Base-by-base conservation (phyloP, 2,888 invertebrate species). In the Onchidella celtica region DNA sequence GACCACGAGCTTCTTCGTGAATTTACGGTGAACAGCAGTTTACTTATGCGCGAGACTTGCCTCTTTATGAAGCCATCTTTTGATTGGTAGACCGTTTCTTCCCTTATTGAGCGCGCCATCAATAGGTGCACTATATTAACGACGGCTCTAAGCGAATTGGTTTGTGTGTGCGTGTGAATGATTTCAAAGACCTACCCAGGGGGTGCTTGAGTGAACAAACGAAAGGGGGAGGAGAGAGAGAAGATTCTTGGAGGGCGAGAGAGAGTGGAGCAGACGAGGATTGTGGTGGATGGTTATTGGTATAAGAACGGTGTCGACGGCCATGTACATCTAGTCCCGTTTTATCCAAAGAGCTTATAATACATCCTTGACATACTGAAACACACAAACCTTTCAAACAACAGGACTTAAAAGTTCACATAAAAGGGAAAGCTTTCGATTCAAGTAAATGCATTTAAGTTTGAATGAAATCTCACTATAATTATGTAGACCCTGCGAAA, bases 231-330 rank as follows among this genome's bases (percentile, higher is more conserved):
- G 32, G 57, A 57, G n/a, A 57, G 21, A 21, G 24, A 57, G 24
- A 24, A 24, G 57, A 24, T n/a, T 36, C 27, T 27, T n/a, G 14
- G 24, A 27, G 32, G 9, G 47, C 27, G 57, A 57, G 59, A 57
- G 74, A 24, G 57, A 11, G 74, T n/a, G 59, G 47, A 59, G 47
- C 47, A 74, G 74, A 74, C 47, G 59, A 55, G 29, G 6, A 59
- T 11, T n/a, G 21, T 27, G 21, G 29, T 17, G 17, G 55, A 27
- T 14, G 34, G 9, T 47, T 29, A 57, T n/a, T 27, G 3, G 59
- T 24, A 34, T 21, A 55, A 9, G 21, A 59, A 27, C 21, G 27
- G 29, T 57, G 32, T 17, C 32, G 21, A 24, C n/a, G n/a, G n/a
- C n/a, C n/a, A n/a, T n/a, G n/a, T n/a, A n/a, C n/a, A n/a, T n/a